Evolutionary conservation across 2,888 invertebrate species (phyloP), one percentile per base, ranked within the genome.

Genomic region (Peribatodes rhomboidaria): DNA sequence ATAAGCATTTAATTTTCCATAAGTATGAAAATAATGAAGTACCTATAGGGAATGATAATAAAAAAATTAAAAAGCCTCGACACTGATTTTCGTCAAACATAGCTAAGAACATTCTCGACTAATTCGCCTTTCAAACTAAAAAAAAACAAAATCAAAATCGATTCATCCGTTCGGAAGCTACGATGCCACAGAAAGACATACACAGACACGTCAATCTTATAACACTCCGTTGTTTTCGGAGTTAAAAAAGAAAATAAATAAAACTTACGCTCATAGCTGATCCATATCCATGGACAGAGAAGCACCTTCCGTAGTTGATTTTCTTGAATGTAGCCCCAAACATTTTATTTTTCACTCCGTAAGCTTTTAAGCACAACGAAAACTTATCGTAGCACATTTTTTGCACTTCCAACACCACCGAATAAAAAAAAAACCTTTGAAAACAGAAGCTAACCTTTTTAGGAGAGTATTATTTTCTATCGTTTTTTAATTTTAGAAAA

Each of bases 381-480:
- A 88, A 73, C 49, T 81, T 81, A 62, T 85, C 86, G 61, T 87
- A 87, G 72, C 83, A 84, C 88, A 88, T 88, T 74, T 73, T 79
- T 74, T 67, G 56, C 65, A 72, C 65, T 67, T 47, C 61, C 56
- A 61, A 33, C 54, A 64, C 60, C 41, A 66, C 52, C 56, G 20
- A 35, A 35, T 42, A 60, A 59, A 31, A 55, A 63, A 64, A 39
- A 50, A 6, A 31, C n/a, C 16, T 46, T 61, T 20, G 1, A 44
- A 61, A 35, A 50, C 35, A 1, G 55, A 35, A 47, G 10, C 35
- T 18, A 35, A 18, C n/a, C 10, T 13, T 35, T 50, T 20, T 33
- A 7, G 13, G 11, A 18, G 7, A 18, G 11, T 31, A 6, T 50
- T 35, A 13, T 35, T 20, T 13, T 35, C 11, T 9, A 9, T 20